These are phyloP conservation scores for Drosophila prolongata DNA, from an alignment of 2,888 invertebrate species.

Conservation along the genomic window DNA sequence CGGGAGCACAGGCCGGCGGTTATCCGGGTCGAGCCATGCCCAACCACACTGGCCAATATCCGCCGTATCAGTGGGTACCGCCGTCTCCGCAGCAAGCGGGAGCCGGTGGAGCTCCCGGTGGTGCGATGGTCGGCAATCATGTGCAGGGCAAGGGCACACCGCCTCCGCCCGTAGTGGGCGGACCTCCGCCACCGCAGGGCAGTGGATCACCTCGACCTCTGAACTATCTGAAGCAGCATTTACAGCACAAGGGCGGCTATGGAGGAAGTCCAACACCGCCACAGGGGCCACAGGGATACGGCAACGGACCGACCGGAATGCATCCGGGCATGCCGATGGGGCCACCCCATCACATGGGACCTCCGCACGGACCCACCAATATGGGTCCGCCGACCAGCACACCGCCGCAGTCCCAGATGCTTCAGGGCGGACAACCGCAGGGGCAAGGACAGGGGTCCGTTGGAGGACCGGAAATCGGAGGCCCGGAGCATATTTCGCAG, in stretches of 20 bases:
- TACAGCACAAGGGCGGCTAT: conserved; percentile 88
- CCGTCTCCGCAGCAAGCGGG: conserved; percentile 81
- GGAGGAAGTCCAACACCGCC: conserved; percentile 87
- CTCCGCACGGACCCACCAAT: conserved; percentile 88
- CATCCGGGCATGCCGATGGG: conserved; percentile 86
- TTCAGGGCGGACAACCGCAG: conserved; percentile 55
- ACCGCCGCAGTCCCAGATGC: conserved; percentile 83
- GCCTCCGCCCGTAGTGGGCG: conserved; percentile 83
- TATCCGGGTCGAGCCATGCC: conserved; percentile 86
- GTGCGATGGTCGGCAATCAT: conserved; percentile 83
- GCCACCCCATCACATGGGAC: conserved; percentile 86
- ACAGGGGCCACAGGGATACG: conserved; percentile 86
- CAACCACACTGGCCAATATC: conserved; percentile 86
- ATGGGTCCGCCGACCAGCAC: conserved; percentile 88
- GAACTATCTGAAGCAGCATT: conserved; percentile 89
- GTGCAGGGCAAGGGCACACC: conserved; percentile 83
- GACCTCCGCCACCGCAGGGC: conserved; percentile 79
- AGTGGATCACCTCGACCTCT: conserved; percentile 86
- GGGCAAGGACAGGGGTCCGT: conserved; percentile 18
- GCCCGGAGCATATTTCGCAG: conserved; percentile 86
- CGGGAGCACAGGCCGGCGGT: conserved; percentile 81
- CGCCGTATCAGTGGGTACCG: conserved; percentile 84
- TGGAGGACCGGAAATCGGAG: conserved; percentile 80
- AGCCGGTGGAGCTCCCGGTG: conserved; percentile 73
- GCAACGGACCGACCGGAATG: conserved; percentile 85